phyloP scores from a whole-genome alignment of 2,888 invertebrate species.

The Drosophila aldrichi region DNA sequence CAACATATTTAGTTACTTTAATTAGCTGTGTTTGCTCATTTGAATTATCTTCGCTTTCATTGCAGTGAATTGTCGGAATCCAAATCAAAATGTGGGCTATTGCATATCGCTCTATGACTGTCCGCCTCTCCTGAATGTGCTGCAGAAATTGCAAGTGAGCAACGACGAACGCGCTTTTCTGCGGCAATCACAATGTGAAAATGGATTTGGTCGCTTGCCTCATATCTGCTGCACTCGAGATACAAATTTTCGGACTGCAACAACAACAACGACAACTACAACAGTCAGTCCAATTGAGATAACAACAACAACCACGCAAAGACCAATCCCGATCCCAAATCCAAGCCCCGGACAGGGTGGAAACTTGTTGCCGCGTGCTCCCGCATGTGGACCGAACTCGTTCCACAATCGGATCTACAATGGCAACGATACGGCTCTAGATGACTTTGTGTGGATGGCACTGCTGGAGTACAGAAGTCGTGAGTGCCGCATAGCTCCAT shows the following conservation, averaged over 20 bases:
- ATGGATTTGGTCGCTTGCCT: conserved; percentile 76
- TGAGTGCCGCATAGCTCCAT: conserved; percentile 81
- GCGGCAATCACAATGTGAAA: conserved; percentile 74
- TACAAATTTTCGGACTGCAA: conserved; percentile 42
- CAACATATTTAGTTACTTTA: too few species aligned
- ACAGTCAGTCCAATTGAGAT: conserved; percentile 10
- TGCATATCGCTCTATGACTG: conserved; percentile 83
- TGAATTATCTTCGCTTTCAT: not conserved
- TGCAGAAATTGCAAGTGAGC: conserved; percentile 55
- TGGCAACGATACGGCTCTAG: conserved; percentile 87
- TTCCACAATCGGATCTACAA: conserved; percentile 87
- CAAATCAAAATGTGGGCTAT: conserved; percentile 76
- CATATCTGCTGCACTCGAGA: conserved; percentile 83
- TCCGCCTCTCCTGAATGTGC: conserved; percentile 65
- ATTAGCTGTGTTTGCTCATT: too few species aligned
- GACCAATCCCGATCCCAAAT: conserved; percentile 1
- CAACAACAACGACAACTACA: conserved; percentile 12
- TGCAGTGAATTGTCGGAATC: conserved; percentile 86
- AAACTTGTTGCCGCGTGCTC: conserved; percentile 75
- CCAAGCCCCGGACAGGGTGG: conserved; percentile 53
- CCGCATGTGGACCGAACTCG: conserved; percentile 79
- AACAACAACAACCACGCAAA: conserved; percentile 13
- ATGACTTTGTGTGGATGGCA: conserved; percentile 90
- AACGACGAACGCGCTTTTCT: conserved; percentile 69
- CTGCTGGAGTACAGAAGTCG: conserved; percentile 89